A percentile compares a stretch with the other conserved stretches of the same genome.
Evolutionary conservation across 2,113 vertebrate genomes (phyloP).

Genomic region (Irena cyanogastra): DNA sequence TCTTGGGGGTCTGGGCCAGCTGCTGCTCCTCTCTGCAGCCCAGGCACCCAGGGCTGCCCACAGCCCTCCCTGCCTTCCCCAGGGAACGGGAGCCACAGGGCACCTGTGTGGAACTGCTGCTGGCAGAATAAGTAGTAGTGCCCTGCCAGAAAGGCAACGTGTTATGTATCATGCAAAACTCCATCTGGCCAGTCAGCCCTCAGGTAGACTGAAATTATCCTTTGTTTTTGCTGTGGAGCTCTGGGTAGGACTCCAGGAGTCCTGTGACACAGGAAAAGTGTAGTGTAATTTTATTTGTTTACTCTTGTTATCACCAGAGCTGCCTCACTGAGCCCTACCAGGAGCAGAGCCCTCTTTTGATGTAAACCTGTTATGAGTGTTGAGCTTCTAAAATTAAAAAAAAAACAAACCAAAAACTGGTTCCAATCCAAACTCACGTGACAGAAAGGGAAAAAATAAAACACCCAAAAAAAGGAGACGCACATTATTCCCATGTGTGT

Average conservation of each 20-base stretch:
- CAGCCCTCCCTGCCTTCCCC: background rate
- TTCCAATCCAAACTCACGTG: background rate
- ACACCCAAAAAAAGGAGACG: fast-evolving
- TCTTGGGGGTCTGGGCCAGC: fast-evolving
- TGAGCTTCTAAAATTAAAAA: background rate
- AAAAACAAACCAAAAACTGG: background rate
- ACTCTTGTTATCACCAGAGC: background rate
- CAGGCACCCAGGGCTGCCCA: fast-evolving
- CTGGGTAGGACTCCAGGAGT: background rate
- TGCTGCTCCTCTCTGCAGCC: background rate
- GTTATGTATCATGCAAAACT: background rate
- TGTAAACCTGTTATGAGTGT: background rate
- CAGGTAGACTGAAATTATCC: background rate
- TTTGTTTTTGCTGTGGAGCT: background rate
- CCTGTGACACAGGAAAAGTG: background rate
- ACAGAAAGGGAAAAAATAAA: background rate
- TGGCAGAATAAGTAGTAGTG: background rate
- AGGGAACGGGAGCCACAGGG: background rate
- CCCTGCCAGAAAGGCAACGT: background rate
- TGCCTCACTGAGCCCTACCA: background rate
- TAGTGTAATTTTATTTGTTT: background rate
- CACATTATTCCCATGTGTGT: background rate
- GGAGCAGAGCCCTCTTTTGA: background rate
- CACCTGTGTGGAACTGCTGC: fast-evolving
- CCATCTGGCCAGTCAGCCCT: background rate